Percentiles rank a stretch among this genome's conserved stretches.
phyloP scores from a whole-genome alignment of 2,113 vertebrate genomes.

The Cepphus grylle region DNA sequence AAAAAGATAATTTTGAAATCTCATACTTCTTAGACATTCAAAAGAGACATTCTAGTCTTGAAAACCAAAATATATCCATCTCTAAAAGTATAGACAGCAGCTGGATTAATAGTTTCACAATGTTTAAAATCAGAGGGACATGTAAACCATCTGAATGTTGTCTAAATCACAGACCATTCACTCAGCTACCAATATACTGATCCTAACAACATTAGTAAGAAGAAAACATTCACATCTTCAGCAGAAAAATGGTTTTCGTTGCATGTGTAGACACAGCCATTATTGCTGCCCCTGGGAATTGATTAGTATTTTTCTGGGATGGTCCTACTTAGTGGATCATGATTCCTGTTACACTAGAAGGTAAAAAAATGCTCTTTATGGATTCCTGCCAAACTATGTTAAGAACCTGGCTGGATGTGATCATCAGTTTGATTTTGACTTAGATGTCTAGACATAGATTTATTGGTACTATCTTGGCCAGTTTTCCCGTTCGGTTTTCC shows the following conservation, averaged over 20 bases:
- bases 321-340: not conserved
- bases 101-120: not conserved
- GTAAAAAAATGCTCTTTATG: not conserved
- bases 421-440: not conserved
- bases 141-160: not conserved
- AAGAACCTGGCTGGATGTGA: not conserved
- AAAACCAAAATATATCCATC: not conserved
- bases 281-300: not conserved
- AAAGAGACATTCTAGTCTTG: not conserved
- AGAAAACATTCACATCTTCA: not conserved
- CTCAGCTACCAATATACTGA: not conserved
- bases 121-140: not conserved
- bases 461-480: not conserved
- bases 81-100: not conserved
- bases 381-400: not conserved
- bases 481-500: not conserved
- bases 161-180: not conserved
- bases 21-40: not conserved
- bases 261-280: not conserved
- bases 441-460: not conserved
- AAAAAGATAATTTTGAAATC: conserved; percentile 1
- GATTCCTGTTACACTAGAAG: not conserved
- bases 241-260: not conserved
- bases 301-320: not conserved
- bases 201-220: not conserved